Percentiles rank a stretch among this genome's conserved stretches.
Conservation (phyloP, 1,140 invertebrate genomes). For the Tyrophagus putrescentiae region DNA sequence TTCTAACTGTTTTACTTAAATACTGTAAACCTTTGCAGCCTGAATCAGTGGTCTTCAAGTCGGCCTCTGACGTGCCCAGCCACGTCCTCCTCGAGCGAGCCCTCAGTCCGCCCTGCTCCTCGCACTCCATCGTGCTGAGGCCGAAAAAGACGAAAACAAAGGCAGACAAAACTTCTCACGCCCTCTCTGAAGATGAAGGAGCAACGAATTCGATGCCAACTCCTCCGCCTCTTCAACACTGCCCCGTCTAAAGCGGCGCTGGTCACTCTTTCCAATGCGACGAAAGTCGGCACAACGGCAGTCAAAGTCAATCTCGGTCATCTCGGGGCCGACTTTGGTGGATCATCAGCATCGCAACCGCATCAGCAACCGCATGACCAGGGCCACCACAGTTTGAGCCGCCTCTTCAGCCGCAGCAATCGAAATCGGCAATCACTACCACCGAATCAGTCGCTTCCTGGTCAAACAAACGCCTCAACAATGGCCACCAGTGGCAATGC, state of each 20-base stretch:
- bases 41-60: slow-evolving; percentile 3
- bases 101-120: slow-evolving; percentile 8
- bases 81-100: slow-evolving; percentile 8
- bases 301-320: too few species aligned
- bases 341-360: neutral
- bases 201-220: too few species aligned
- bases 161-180: neutral
- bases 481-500: neutral
- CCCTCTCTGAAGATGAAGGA: neutral
- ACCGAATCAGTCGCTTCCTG: neutral
- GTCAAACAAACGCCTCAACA: neutral
- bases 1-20: neutral
- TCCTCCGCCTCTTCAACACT: too few species aligned
- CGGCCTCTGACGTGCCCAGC: slow-evolving; percentile 5
- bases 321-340: neutral
- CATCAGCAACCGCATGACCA: neutral
- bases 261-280: slow-evolving; percentile 9
- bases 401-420: neutral
- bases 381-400: too few species aligned
- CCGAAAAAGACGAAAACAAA: neutral
- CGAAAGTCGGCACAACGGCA: neutral
- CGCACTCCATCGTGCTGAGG: neutral
- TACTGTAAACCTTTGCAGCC: slow-evolving; percentile 1
- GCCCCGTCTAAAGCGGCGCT: neutral
- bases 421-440: neutral